Percentiles rank a stretch among this genome's conserved stretches.
Conservation (phyloP, 2,888 invertebrate genomes). For the Schizotus pectinicornis region DNA sequence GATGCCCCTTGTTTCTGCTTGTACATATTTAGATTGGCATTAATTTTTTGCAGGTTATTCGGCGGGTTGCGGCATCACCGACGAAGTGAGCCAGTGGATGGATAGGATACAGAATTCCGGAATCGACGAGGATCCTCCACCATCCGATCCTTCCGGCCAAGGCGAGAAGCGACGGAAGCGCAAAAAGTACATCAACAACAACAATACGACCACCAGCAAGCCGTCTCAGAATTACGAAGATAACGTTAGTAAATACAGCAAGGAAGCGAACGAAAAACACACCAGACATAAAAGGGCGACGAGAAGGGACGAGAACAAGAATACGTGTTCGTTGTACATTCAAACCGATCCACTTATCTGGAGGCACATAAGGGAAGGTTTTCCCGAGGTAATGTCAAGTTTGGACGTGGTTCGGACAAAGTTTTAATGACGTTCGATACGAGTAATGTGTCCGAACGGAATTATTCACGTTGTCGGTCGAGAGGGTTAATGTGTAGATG, state of each 20-base stretch:
- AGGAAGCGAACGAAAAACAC: slow-evolving; percentile 70
- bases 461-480: not conserved
- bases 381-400: slow-evolving; percentile 72
- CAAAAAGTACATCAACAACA: slow-evolving; percentile 30
- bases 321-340: slow-evolving; percentile 94
- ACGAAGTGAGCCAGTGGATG: slow-evolving; percentile 92
- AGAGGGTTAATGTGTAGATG: no score
- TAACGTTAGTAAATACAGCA: slow-evolving; percentile 76
- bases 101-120: slow-evolving; percentile 83
- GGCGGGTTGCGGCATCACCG: slow-evolving; percentile 87
- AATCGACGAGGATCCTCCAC: slow-evolving; percentile 61
- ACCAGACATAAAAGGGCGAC: slow-evolving; percentile 58
- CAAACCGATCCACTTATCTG: slow-evolving; percentile 99
- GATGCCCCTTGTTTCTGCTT: no score
- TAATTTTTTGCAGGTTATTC: slow-evolving; percentile 69
- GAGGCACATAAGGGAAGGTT: slow-evolving; percentile 87
- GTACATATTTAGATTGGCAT: not conserved
- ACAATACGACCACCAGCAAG: slow-evolving; percentile 12
- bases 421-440: slow-evolving; percentile 12
- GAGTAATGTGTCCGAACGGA: not conserved
- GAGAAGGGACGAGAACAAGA: slow-evolving; percentile 75
- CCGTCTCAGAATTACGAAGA: slow-evolving; percentile 53
- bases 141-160: slow-evolving; percentile 41
- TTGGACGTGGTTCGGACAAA: slow-evolving; percentile 9
- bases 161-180: slow-evolving; percentile 31